A percentile compares a stretch with the other conserved stretches of the same genome.
phyloP scores from a whole-genome alignment of 2,888 invertebrate genomes.

The Stomorhina lunata region DNA sequence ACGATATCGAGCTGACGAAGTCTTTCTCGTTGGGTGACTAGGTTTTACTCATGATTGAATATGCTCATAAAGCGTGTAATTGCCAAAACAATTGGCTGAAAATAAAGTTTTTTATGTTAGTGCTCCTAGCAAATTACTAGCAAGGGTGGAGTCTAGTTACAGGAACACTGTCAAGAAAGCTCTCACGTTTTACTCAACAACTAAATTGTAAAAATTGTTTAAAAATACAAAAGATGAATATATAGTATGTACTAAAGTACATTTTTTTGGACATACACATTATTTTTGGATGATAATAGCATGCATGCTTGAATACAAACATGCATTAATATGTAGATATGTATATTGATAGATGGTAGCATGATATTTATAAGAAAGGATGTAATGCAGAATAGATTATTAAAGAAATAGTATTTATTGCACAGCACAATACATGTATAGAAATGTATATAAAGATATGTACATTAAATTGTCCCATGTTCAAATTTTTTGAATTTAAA shows the following conservation, averaged over 20 bases:
- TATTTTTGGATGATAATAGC: too few relatives aligned
- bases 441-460: too few relatives aligned
- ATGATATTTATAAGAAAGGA: too few relatives aligned
- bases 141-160: conserved; percentile 71
- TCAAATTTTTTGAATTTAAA: too few relatives aligned
- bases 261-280: conserved; percentile 35
- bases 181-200: conserved; percentile 48
- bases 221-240: conserved; percentile 36
- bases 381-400: too few relatives aligned
- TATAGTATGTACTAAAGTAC: background rate
- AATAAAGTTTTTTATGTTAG: conserved; percentile 67
- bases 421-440: too few relatives aligned
- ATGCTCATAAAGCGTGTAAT: conserved; percentile 60
- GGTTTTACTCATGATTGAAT: conserved; percentile 60
- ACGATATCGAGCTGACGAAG: conserved; percentile 56
- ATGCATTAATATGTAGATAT: too few relatives aligned
- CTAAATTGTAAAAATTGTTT: conserved; percentile 7
- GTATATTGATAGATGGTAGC: too few relatives aligned
- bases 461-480: too few relatives aligned
- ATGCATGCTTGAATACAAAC: too few relatives aligned
- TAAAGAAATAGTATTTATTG: too few relatives aligned
- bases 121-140: conserved; percentile 59
- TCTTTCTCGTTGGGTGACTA: conserved; percentile 57
- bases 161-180: conserved; percentile 59
- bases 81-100: conserved; percentile 73